Evolutionary conservation across 2,888 invertebrate genomes (phyloP).

Genomic region (Epistrophe grossulariae): DNA sequence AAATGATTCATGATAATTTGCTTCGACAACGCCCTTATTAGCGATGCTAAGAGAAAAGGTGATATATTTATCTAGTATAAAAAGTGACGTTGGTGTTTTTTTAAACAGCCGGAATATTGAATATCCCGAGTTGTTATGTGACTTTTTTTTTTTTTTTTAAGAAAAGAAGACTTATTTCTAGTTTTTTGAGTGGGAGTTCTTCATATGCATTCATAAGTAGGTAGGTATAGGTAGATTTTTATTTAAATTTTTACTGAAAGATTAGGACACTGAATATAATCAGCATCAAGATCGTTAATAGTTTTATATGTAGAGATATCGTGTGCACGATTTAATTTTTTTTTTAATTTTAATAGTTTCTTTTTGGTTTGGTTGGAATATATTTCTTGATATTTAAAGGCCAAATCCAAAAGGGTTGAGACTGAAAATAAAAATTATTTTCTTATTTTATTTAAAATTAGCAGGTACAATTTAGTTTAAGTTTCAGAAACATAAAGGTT

Average conservation of each 20-base stretch:
- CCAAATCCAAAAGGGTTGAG: too few species aligned
- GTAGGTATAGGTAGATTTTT: neutral
- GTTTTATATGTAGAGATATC: neutral
- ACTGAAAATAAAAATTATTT: too few species aligned
- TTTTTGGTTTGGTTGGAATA: neutral
- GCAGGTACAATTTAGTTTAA: too few species aligned
- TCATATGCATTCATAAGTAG: neutral
- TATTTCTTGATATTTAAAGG: too few species aligned
- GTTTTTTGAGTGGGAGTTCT: slow-evolving; percentile 56
- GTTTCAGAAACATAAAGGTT: too few species aligned
- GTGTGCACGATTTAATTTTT: neutral
- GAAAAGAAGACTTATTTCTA: slow-evolving; percentile 42
- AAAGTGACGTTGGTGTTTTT: slow-evolving; percentile 15
- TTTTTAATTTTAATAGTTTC: neutral
- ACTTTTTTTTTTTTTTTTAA: neutral
- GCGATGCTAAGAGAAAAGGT: slow-evolving; percentile 64
- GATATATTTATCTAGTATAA: neutral
- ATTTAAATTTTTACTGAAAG: slow-evolving; percentile 21
- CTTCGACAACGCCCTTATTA: slow-evolving; percentile 70
- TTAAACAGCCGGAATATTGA: neutral
- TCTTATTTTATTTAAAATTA: too few species aligned
- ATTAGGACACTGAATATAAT: slow-evolving; percentile 1
- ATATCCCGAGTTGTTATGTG: slow-evolving; percentile 10
- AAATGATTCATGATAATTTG: slow-evolving; percentile 66
- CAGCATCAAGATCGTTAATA: neutral